Evolutionary conservation across 2,113 vertebrate species (phyloP), one percentile per base, ranked within the genome.

Genomic region (Campylorhamphus procurvoides): DNA sequence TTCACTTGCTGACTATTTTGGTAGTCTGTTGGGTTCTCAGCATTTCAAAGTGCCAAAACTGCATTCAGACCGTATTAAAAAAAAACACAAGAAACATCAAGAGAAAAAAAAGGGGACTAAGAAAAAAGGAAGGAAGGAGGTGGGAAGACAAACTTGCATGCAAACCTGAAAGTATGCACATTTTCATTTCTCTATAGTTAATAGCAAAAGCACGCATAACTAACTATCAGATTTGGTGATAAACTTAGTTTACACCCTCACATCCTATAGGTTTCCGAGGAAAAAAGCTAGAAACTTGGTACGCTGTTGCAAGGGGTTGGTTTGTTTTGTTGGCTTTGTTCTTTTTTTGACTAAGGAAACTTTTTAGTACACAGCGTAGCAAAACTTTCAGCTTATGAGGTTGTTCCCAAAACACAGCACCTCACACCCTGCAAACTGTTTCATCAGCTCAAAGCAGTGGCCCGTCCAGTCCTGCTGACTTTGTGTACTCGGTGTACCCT

Each of bases 241-340:
- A 56, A 93, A 69, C 66, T 12, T 6, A 16, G 18, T 37, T 52
- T 58, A 28, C 14, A 53, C 16, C 8, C 18, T 55, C 52, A 37
- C 33, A 49, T 4, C 6, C 6, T 19, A 28, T 0, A 4, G 8
- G 7, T 20, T 64, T 59, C 18, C 42, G 9, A 87, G 14, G 12
- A 86, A 90, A 31, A 31, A 14, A 84, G 23, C 4, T 20, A 39
- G 17, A 68, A n/a, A 83, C 72, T 58, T 56, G 44, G 58, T 58
- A 39, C 0, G 1, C 12, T 50, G 8, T 25, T 58, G 19, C 1
- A 2, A 76, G 4, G 10, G 9, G 1, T 20, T 66, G 35, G 9
- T 10, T 27, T 17, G 7, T 19, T 79, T 60, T 73, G 6, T n/a
- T 52, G 16, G 1, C 2, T 22, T 47, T 55, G 5, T 9, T 33